Evolutionary conservation across 2,113 vertebrate species (phyloP).

Genomic region (Rhinogobius similis): DNA sequence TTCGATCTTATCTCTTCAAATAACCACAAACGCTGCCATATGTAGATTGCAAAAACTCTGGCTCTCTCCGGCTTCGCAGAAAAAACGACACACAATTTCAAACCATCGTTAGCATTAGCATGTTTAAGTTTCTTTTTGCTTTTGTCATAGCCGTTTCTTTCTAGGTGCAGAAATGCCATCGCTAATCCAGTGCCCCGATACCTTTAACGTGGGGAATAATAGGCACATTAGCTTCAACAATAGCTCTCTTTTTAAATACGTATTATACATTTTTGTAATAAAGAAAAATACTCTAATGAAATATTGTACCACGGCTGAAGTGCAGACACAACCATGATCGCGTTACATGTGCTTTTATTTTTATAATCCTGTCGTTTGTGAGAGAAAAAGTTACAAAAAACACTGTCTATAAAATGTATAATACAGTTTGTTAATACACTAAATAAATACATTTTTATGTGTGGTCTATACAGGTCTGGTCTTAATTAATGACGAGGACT

Average conservation of each 20-base stretch:
- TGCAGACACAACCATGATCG: slow-evolving; percentile 48
- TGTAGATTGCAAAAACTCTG: slow-evolving; percentile 60
- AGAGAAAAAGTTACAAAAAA: slow-evolving; percentile 62
- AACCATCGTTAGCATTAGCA: slow-evolving; percentile 38
- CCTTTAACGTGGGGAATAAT: slow-evolving; percentile 15
- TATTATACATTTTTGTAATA: slow-evolving; percentile 63
- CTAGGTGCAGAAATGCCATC: slow-evolving; percentile 18
- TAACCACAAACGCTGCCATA: slow-evolving; percentile 49
- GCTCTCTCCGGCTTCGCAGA: slow-evolving; percentile 48
- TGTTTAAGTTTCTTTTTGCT: slow-evolving; percentile 28
- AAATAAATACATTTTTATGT: slow-evolving; percentile 82
- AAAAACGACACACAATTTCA: slow-evolving; percentile 46
- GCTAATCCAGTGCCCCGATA: slow-evolving; percentile 19
- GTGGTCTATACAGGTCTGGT: slow-evolving; percentile 63
- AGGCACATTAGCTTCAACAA: slow-evolving; percentile 16
- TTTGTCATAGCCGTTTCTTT: slow-evolving; percentile 25
- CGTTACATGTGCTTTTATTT: slow-evolving; percentile 80
- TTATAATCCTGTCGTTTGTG: slow-evolving; percentile 81
- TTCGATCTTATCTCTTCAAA: slow-evolving; percentile 18
- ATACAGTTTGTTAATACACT: slow-evolving; percentile 80
- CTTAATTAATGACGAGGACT: slow-evolving; percentile 1
- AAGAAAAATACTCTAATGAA: slow-evolving; percentile 42
- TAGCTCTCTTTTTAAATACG: slow-evolving; percentile 31
- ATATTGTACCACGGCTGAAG: slow-evolving; percentile 53
- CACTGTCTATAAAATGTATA: slow-evolving; percentile 76